Conservation (phyloP, 2,113 vertebrate genomes). For the Corvus cornix region DNA sequence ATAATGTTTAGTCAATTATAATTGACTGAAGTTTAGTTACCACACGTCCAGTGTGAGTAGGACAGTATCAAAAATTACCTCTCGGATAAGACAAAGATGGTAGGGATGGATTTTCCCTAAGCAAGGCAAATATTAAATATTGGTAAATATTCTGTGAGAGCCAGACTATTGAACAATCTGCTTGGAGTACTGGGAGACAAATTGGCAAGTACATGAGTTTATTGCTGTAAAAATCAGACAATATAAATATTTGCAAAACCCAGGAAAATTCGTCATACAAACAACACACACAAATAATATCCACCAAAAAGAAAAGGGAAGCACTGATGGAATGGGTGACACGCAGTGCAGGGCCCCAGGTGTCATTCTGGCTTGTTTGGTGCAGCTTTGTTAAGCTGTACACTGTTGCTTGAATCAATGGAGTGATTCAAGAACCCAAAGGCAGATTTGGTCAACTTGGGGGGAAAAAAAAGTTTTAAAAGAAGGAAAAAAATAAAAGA, state of each 20-base stretch:
- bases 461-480: background rate
- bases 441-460: constrained; percentile 33
- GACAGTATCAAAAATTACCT: background rate
- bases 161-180: background rate
- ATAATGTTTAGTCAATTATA: background rate
- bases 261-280: background rate
- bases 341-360: constrained; percentile 19
- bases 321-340: constrained; percentile 57
- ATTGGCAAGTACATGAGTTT: constrained; percentile 31
- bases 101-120: background rate
- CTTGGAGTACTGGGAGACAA: background rate
- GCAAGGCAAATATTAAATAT: background rate
- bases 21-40: background rate
- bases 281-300: background rate
- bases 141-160: background rate
- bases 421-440: constrained; percentile 74
- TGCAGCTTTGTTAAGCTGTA: background rate
- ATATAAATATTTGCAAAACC: constrained; percentile 18
- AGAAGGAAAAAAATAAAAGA: background rate
- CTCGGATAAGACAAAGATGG: background rate
- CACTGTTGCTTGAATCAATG: constrained; percentile 69
- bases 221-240: background rate
- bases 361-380: background rate
- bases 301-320: background rate
- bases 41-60: background rate